Percentiles rank a stretch among this genome's conserved stretches.
phyloP scores from a whole-genome alignment of 2,797 vertebrate genomes.

The Poecile montanus region DNA sequence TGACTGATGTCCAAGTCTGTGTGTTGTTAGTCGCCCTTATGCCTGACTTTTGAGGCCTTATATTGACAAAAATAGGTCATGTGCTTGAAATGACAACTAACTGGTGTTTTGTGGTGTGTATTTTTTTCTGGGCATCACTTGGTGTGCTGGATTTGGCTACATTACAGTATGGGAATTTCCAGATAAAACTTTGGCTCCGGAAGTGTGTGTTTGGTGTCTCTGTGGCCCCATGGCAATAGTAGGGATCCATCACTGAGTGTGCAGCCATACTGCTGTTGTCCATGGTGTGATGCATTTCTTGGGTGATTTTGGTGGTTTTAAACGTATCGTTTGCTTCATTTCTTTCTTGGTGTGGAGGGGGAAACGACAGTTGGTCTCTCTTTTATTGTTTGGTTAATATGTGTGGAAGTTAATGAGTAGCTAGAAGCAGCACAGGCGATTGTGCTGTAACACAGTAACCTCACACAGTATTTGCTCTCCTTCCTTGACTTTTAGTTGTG shows the following conservation, averaged over 20 bases:
- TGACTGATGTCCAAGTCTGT: background rate
- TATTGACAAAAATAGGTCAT: background rate
- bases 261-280: background rate
- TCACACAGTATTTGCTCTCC: slow-evolving; percentile 17
- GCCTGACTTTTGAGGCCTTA: background rate
- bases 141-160: background rate
- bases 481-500: background rate
- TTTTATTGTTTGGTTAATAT: slow-evolving; percentile 4
- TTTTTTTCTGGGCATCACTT: background rate
- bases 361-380: background rate
- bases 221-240: background rate
- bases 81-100: background rate
- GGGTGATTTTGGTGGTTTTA: background rate
- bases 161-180: background rate
- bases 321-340: background rate
- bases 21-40: background rate
- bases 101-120: background rate
- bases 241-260: background rate
- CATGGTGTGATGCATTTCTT: background rate
- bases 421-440: background rate
- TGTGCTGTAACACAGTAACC: background rate
- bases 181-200: background rate
- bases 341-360: background rate
- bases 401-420: slow-evolving; percentile 56
- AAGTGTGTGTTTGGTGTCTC: background rate